Base-by-base conservation (phyloP, 2,888 invertebrate genomes). In the Drosophila demipolita region DNA sequence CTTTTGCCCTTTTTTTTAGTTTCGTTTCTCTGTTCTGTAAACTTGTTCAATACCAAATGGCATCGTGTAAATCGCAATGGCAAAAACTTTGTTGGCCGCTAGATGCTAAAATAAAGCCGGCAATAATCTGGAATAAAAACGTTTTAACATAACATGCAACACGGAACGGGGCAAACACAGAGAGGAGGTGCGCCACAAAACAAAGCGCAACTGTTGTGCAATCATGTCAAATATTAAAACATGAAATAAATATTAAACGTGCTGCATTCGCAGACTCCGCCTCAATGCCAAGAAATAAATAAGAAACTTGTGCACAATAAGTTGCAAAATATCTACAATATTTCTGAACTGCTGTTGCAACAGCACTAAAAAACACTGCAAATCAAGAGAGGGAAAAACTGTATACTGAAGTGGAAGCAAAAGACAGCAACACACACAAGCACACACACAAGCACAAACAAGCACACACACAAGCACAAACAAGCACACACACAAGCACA, bases 151-250 rank as follows among this genome's bases (percentile, higher is more conserved):
- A 40, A 29, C n/a, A 38, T 23, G 55, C 38, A 12, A 38, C 29
- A 29, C 4, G 26, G 38, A n/a, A n/a, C 5, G 29, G 11, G n/a
- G 29, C 12, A 29, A 29, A 29, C 29, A 29, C 6, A 12, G 35
- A 48, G 17, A n/a, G 32, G 20, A n/a, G 33, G 40, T 42, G 52
- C 52, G 57, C 65, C 60, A 35, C 70, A 59, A 59, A 73, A 40
- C 55, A 63, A 55, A 49, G 66, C 67, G 60, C 83, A 86, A 89
- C 74, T 82, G 82, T 74, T 87, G 72, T 78, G 77, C 83, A 86
- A 88, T 82, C 82, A 88, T 89, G 89, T 87, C 89, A 86, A 82
- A 89, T 89, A 89, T 90, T 87, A 87, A 90, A 90, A 90, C 89
- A 90, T 87, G 86, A 89, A 86, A 90, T 89, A 89, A 86, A 89